Base-by-base conservation (phyloP, 1,140 invertebrate genomes). In the Zaprionus taronus region DNA sequence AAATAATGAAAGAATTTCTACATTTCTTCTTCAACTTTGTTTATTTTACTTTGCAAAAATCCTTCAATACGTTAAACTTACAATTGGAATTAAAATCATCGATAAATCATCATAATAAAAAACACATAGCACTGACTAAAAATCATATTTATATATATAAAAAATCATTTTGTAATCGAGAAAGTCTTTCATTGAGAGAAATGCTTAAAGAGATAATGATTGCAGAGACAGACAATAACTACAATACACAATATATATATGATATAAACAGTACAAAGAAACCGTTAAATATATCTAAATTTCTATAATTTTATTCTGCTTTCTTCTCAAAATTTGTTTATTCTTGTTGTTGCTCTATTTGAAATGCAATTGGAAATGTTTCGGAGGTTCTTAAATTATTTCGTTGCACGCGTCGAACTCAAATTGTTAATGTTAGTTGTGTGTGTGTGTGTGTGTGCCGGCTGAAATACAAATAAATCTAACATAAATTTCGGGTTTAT, bases 21-120 rank as follows among this genome's bases (percentile, higher is more conserved):
- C 12, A 11, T 24, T 31, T 20, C 65, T 60, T 71, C 72, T 77
- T 89, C 80, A 87, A 84, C 79, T 80, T 80, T 71, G 66, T 85
- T 81, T 84, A 87, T 87, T 87, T 62, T 47, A 47, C 41, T 47
- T 89, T 89, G 84, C 78, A 87, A 89, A 80, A 80, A 75, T 87
- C 80, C 57, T 72, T 79, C 79, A 69, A 68, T 74, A 57, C 65
- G 65, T 87, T 83, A 70, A 68, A 89, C 65, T 74, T 90, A 89
- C 81, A 90, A 84, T 72, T 89, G 71, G 77, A 77, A 81, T 83
- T 53, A 66, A 89, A 81, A 79, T 77, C 65, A 34, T 34, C 9
- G 28, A 63, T 69, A 81, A 62, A 34, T 26, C 41, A 44, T 44
- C n/a, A 17, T 44, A 72, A 66, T 34, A 55, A 68, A 67, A 74